Evolutionary conservation across 2,113 vertebrate species (phyloP).

Genomic region (Brachyhypopomus occidentalis): DNA sequence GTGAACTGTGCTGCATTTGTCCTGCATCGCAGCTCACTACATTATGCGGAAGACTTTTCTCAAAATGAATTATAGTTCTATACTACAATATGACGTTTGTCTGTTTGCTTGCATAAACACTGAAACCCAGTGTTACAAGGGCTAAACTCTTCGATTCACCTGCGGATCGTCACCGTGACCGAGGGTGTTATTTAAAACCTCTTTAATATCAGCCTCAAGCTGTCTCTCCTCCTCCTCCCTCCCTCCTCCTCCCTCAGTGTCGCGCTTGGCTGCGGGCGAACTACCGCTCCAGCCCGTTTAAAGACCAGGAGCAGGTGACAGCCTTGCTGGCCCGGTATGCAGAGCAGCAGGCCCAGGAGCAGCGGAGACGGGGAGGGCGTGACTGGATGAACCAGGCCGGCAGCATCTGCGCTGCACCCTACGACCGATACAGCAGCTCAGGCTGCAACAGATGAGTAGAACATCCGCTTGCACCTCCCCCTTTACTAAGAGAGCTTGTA

Average conservation of each 20-base stretch:
- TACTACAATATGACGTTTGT: neutral
- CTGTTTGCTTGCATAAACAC: no score
- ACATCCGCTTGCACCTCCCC: neutral
- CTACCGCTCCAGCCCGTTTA: slow-evolving; percentile 76
- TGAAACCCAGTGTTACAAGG: no score
- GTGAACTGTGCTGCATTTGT: neutral
- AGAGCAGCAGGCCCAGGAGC: slow-evolving; percentile 70
- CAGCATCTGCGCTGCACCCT: slow-evolving; percentile 55
- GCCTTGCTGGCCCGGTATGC: slow-evolving; percentile 72
- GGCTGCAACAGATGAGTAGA: slow-evolving; percentile 66
- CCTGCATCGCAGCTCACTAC: no score
- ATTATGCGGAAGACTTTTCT: neutral
- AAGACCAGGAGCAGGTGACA: slow-evolving; percentile 80
- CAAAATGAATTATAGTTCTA: neutral
- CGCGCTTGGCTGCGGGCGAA: slow-evolving; percentile 75
- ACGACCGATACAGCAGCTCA: slow-evolving; percentile 58
- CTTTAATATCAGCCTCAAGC: neutral
- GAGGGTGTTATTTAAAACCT: neutral
- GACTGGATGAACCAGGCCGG: slow-evolving; percentile 53
- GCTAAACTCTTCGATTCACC: no score
- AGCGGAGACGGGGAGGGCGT: slow-evolving; percentile 58
- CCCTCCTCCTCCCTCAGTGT: slow-evolving; percentile 69
- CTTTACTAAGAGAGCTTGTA: neutral
- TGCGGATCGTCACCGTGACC: no score
- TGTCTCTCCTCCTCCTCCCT: slow-evolving; percentile 18